Conservation (phyloP, 2,888 invertebrate species). For the Conomelus anceps region DNA sequence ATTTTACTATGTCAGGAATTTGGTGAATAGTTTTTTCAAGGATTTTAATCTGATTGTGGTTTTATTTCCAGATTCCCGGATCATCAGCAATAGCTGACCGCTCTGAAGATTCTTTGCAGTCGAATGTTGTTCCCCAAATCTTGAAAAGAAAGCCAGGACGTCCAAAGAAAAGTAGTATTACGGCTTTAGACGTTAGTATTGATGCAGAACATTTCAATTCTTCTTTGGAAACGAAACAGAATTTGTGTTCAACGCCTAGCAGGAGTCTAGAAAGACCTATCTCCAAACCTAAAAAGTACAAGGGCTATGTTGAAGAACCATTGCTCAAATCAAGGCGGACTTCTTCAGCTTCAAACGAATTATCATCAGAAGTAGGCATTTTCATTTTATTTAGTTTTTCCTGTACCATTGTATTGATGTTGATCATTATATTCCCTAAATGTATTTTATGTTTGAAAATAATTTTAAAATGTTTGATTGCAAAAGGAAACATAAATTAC, state of each 20-base stretch:
- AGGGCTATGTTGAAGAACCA: background rate
- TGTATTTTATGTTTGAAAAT: no score
- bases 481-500: no score
- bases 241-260: background rate
- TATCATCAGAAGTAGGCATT: background rate
- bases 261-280: background rate
- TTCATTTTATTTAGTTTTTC: background rate
- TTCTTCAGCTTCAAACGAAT: background rate
- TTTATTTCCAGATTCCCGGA: background rate
- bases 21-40: background rate
- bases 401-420: no score
- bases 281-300: background rate
- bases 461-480: no score
- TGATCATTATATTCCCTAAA: no score
- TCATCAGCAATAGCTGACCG: background rate
- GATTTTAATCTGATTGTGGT: background rate
- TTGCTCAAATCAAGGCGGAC: background rate
- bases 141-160: background rate
- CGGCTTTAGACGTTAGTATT: background rate
- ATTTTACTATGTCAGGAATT: no score
- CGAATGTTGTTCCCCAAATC: background rate
- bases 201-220: background rate
- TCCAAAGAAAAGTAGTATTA: background rate
- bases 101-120: background rate
- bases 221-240: background rate